A percentile compares a stretch with the other conserved stretches of the same genome.
Evolutionary conservation across 2,888 invertebrate genomes (phyloP).

Genomic region (Leptodirus hochenwartii): DNA sequence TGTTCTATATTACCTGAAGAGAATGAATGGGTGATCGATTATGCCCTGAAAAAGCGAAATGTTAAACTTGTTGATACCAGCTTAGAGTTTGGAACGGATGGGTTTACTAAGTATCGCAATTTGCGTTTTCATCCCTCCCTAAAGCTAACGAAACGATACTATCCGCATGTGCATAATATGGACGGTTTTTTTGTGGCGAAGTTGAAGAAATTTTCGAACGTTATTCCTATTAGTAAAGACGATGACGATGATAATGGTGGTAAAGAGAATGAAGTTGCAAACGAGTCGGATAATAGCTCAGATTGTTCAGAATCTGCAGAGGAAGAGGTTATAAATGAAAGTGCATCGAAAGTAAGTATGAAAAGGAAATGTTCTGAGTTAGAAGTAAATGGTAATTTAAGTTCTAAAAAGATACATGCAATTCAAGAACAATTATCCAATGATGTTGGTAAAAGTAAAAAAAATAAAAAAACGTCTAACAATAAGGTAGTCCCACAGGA

Average conservation of each 20-base stretch:
- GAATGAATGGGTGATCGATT: slow-evolving; percentile 95
- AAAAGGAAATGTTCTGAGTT: too few species aligned
- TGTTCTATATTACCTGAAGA: slow-evolving; percentile 97
- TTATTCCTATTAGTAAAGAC: slow-evolving; percentile 26
- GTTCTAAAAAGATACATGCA: too few species aligned
- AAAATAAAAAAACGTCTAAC: too few species aligned
- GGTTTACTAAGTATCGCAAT: slow-evolving; percentile 76
- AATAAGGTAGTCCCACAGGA: too few species aligned
- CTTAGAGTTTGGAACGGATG: slow-evolving; percentile 88
- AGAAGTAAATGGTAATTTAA: too few species aligned
- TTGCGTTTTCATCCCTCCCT: slow-evolving; percentile 79
- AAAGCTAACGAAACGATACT: slow-evolving; percentile 76
- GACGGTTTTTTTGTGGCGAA: slow-evolving; percentile 99
- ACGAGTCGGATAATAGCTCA: too few species aligned
- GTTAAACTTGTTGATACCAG: slow-evolving; percentile 90
- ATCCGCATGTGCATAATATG: slow-evolving; percentile 97
- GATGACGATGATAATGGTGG: slow-evolving; percentile 16
- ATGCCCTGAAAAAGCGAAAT: slow-evolving; percentile 79
- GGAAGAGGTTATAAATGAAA: too few species aligned
- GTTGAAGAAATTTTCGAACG: slow-evolving; percentile 87
- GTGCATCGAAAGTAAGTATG: too few species aligned
- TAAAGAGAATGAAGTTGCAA: too few species aligned
- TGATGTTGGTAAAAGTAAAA: too few species aligned
- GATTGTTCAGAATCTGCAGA: too few species aligned
- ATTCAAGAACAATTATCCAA: too few species aligned